A percentile compares a stretch with the other conserved stretches of the same genome.
Conservation (phyloP, 1,140 invertebrate species). For the Stenopsyche tienmushanensis region DNA sequence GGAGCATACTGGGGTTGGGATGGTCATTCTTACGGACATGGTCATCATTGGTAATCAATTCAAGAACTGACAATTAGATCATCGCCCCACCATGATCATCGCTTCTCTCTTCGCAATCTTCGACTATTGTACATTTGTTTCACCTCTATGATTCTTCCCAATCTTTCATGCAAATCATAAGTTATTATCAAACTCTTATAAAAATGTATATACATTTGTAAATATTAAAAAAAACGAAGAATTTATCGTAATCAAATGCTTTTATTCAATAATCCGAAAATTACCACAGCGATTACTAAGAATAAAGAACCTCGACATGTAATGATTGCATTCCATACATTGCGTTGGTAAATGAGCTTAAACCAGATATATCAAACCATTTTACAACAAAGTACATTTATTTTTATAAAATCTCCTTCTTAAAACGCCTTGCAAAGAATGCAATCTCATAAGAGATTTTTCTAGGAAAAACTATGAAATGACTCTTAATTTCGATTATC, state of each 20-base stretch:
- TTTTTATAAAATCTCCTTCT: too few species aligned
- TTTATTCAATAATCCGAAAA: neutral
- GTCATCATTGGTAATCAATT: neutral
- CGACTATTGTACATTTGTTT: neutral
- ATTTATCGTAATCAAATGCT: neutral
- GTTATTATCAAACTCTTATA: neutral
- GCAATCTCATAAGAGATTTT: too few species aligned
- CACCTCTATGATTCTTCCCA: neutral
- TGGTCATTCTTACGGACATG: neutral
- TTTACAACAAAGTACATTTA: too few species aligned
- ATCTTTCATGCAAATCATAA: neutral
- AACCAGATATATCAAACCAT: too few species aligned
- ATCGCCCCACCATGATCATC: conserved; percentile 7
- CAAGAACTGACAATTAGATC: neutral
- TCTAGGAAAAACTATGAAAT: too few species aligned
- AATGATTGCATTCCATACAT: too few species aligned
- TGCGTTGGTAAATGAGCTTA: too few species aligned
- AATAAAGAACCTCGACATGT: too few species aligned
- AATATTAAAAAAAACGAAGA: neutral
- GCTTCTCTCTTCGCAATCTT: neutral
- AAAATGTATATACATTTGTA: conserved; percentile 10
- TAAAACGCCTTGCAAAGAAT: too few species aligned
- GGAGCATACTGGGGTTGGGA: neutral
- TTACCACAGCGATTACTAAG: too few species aligned
- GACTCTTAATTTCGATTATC: too few species aligned